A percentile compares a stretch with the other conserved stretches of the same genome.
Evolutionary conservation across 2,113 vertebrate species (phyloP).

Genomic region (Gavialis gangeticus): DNA sequence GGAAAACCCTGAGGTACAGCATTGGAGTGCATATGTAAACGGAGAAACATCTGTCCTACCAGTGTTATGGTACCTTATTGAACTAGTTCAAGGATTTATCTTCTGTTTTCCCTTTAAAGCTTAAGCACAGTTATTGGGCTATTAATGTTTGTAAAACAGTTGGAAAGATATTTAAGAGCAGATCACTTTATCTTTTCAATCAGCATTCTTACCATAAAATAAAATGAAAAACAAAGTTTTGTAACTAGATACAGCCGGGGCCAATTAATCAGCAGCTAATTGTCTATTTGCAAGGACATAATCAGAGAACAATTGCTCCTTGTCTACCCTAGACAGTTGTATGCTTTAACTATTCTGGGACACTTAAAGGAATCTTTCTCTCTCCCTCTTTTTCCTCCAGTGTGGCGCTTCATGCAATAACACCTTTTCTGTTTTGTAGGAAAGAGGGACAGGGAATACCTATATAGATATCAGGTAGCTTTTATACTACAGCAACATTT

Average conservation of each 20-base stretch:
- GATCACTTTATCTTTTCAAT: neutral
- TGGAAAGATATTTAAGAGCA: neutral
- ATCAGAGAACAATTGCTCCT: slow-evolving; percentile 8
- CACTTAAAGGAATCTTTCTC: neutral
- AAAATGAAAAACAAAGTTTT: slow-evolving; percentile 26
- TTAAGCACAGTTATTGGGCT: neutral
- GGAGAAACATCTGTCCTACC: neutral
- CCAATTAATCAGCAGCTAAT: slow-evolving; percentile 48
- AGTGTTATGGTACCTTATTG: neutral
- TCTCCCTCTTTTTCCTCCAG: neutral
- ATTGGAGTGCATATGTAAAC: neutral
- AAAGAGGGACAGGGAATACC: slow-evolving; percentile 14
- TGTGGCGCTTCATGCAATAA: slow-evolving; percentile 20
- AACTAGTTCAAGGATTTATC: neutral
- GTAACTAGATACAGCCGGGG: neutral
- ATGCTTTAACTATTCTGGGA: neutral
- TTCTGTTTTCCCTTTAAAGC: neutral
- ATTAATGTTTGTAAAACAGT: neutral
- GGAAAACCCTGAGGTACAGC: neutral
- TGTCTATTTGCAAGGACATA: slow-evolving; percentile 16
- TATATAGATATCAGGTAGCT: neutral
- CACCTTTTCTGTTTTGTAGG: neutral
- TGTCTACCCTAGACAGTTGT: neutral
- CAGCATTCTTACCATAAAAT: slow-evolving; percentile 11
- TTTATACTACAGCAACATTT: neutral